These are phyloP conservation scores for Sebastes goodei DNA, from an alignment of 2,797 vertebrate genomes.

Conservation along the genomic window DNA sequence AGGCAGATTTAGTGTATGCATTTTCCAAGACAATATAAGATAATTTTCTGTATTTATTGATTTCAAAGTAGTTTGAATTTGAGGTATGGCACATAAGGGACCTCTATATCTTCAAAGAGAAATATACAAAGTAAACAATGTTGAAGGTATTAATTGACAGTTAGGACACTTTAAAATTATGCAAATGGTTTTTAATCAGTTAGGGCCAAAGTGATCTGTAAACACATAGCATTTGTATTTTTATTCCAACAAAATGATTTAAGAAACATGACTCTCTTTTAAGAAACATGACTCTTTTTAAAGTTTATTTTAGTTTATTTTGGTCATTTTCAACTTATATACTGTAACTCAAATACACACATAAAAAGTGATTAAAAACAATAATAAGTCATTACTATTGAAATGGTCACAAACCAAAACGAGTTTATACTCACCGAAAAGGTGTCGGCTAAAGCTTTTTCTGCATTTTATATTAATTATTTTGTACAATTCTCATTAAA, in stretches of 20 bases:
- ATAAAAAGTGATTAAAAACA: background rate
- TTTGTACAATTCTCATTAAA: too few relatives aligned
- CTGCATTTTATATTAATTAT: background rate
- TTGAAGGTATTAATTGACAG: background rate
- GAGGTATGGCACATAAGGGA: accelerated
- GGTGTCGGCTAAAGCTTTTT: background rate
- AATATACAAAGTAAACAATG: background rate
- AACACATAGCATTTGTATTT: background rate
- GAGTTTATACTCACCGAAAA: background rate
- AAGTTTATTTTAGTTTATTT: too few relatives aligned
- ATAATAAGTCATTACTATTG: background rate
- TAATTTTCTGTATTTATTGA: background rate
- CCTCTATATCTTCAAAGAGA: background rate
- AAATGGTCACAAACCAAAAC: background rate
- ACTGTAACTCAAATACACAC: background rate
- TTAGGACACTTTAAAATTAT: background rate
- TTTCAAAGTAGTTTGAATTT: background rate
- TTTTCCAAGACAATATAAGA: background rate
- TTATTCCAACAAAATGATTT: background rate
- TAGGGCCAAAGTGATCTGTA: background rate
- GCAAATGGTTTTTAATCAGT: background rate
- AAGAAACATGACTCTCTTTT: background rate
- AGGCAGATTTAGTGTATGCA: background rate
- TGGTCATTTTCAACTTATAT: too few relatives aligned
- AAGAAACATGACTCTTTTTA: background rate